These are phyloP conservation scores for Sitobion miscanthi DNA, from an alignment of 1,140 invertebrate species.

Conservation along the genomic window DNA sequence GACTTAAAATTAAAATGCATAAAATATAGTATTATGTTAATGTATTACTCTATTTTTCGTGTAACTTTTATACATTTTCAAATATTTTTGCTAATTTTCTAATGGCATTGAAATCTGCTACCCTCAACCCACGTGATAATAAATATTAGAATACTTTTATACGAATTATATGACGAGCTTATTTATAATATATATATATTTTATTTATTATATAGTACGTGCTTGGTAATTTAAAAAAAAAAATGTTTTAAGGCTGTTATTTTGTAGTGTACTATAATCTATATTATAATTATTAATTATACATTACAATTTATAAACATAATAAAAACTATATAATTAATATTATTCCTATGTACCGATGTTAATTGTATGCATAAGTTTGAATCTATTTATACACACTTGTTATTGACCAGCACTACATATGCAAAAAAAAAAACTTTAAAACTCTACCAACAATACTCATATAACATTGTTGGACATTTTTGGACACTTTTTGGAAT, in stretches of 20 bases:
- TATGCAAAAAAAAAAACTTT: too few relatives aligned
- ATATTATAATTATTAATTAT: background rate
- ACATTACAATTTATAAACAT: background rate
- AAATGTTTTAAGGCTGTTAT: constrained; percentile 3
- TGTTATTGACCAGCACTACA: too few relatives aligned
- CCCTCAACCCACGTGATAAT: background rate
- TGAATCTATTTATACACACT: background rate
- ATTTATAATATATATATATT: background rate
- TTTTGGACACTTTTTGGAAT: too few relatives aligned
- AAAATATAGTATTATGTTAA: background rate
- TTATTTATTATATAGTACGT: background rate
- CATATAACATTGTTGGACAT: too few relatives aligned
- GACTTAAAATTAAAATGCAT: background rate
- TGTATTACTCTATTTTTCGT: background rate
- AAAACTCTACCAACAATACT: too few relatives aligned
- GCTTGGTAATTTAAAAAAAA: background rate
- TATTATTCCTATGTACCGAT: background rate
- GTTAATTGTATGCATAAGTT: background rate
- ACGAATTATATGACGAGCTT: background rate
- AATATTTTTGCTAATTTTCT: background rate
- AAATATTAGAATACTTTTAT: constrained; percentile 4
- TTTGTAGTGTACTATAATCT: background rate
- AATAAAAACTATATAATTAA: background rate
- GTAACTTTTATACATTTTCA: background rate
- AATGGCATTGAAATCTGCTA: background rate